These are phyloP conservation scores for Epinephelus coioides DNA, from an alignment of 2,797 vertebrate genomes.

Conservation along the genomic window DNA sequence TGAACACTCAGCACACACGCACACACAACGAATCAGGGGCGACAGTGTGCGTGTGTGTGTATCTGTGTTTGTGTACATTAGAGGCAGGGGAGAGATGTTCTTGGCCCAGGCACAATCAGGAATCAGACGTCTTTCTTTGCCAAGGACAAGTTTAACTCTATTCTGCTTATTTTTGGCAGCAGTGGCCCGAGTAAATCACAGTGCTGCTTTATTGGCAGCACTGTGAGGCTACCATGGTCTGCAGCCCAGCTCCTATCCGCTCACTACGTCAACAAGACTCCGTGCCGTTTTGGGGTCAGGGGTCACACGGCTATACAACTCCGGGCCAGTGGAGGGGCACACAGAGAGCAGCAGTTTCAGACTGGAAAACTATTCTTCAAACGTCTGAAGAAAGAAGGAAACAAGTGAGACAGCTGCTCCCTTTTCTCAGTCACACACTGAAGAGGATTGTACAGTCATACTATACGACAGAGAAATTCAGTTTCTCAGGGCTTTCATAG, in stretches of 20 bases:
- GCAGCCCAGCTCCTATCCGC: slow-evolving; percentile 45
- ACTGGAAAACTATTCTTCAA: slow-evolving; percentile 38
- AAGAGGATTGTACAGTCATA: slow-evolving; percentile 48
- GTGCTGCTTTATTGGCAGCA: slow-evolving; percentile 65
- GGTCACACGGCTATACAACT: slow-evolving; percentile 37
- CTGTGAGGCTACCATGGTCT: slow-evolving; percentile 51
- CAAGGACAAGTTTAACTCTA: slow-evolving; percentile 84
- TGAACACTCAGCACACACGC: slow-evolving; percentile 48
- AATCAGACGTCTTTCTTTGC: slow-evolving; percentile 80
- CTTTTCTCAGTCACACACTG: slow-evolving; percentile 39
- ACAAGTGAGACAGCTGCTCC: slow-evolving; percentile 47
- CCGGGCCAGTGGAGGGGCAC: slow-evolving; percentile 26
- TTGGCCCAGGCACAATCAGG: slow-evolving; percentile 78
- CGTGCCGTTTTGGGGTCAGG: slow-evolving; percentile 42
- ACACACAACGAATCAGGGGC: slow-evolving; percentile 43
- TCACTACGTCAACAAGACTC: slow-evolving; percentile 57
- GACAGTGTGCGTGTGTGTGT: slow-evolving; percentile 34
- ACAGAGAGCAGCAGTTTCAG: slow-evolving; percentile 24
- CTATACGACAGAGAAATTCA: slow-evolving; percentile 24
- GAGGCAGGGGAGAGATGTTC: slow-evolving; percentile 79
- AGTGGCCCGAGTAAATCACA: slow-evolving; percentile 69
- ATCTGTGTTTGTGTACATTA: slow-evolving; percentile 73
- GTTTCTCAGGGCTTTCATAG: slow-evolving; percentile 21
- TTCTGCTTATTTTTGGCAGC: slow-evolving; percentile 82
- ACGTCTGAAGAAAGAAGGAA: slow-evolving; percentile 22